phyloP scores from a whole-genome alignment of 92 coral and sea anemone species.

The Actinernus sp. region DNA sequence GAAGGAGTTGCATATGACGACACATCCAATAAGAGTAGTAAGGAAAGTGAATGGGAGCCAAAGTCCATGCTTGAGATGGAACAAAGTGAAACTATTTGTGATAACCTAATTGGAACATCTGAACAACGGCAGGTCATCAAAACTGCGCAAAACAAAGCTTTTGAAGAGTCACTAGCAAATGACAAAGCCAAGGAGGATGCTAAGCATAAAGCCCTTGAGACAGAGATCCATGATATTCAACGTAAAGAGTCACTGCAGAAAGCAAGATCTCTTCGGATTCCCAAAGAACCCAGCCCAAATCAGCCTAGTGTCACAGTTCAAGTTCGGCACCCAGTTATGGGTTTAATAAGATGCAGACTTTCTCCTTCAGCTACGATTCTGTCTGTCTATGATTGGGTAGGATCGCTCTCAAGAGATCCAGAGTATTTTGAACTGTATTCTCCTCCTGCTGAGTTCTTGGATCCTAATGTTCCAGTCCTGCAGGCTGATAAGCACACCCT shows the following conservation, averaged over 20 bases:
- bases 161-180: conserved; percentile 16
- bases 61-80: too few species aligned
- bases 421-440: conserved; percentile 45
- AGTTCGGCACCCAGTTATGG: conserved; percentile 44
- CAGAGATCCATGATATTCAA: conserved; percentile 1
- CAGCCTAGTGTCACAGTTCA: conserved; percentile 21
- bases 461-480: conserved; percentile 13
- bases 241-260: conserved; percentile 32
- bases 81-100: too few species aligned
- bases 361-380: conserved; percentile 14
- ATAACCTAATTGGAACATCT: conserved; percentile 21
- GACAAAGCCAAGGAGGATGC: conserved; percentile 39
- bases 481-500: conserved; percentile 27
- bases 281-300: conserved; percentile 20
- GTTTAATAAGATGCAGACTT: conserved; percentile 21
- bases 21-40: too few species aligned
- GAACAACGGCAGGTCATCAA: conserved; percentile 14
- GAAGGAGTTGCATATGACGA: too few species aligned
- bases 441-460: conserved; percentile 16
- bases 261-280: conserved; percentile 20
- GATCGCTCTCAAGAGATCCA: conserved; percentile 39
- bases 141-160: conserved; percentile 27
- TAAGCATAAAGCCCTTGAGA: conserved; percentile 3
- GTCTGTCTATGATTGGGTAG: conserved; percentile 57
- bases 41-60: too few species aligned